Conservation (phyloP, 1,140 invertebrate species). For the Lanistes nyassanus region DNA sequence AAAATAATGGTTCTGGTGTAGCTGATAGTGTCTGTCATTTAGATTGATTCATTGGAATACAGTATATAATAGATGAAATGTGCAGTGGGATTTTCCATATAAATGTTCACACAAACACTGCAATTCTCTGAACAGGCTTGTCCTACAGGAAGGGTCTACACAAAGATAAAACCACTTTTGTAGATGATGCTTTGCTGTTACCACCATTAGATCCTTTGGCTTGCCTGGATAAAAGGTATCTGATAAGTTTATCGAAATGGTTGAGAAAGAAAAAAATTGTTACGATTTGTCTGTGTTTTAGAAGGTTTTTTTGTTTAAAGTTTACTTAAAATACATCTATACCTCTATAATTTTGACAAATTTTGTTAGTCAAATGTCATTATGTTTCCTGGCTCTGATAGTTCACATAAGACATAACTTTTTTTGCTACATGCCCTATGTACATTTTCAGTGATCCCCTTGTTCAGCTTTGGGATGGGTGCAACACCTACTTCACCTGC, state of each 20-base stretch:
- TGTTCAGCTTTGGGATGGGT: slow-evolving; percentile 76
- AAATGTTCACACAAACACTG: neutral
- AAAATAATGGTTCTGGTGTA: neutral
- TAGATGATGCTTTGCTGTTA: slow-evolving; percentile 38
- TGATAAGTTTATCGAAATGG: no score
- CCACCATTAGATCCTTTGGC: slow-evolving; percentile 53
- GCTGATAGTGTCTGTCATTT: neutral
- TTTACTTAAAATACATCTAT: no score
- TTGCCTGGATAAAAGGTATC: slow-evolving; percentile 62
- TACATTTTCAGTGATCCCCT: slow-evolving; percentile 52
- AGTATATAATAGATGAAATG: neutral
- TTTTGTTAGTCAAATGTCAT: no score
- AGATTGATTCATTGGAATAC: neutral
- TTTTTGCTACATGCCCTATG: neutral
- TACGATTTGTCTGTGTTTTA: no score
- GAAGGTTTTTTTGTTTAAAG: no score
- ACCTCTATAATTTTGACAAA: no score
- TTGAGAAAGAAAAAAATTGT: no score
- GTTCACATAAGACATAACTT: no score
- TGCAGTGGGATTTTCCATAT: neutral
- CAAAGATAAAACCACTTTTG: slow-evolving; percentile 16
- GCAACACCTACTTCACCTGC: slow-evolving; percentile 81
- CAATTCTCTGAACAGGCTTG: slow-evolving; percentile 72
- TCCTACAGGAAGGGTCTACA: slow-evolving; percentile 83
- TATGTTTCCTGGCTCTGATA: no score